phyloP scores from a whole-genome alignment of 2,888 invertebrate species.

The Cryptocheilus praepositus region DNA sequence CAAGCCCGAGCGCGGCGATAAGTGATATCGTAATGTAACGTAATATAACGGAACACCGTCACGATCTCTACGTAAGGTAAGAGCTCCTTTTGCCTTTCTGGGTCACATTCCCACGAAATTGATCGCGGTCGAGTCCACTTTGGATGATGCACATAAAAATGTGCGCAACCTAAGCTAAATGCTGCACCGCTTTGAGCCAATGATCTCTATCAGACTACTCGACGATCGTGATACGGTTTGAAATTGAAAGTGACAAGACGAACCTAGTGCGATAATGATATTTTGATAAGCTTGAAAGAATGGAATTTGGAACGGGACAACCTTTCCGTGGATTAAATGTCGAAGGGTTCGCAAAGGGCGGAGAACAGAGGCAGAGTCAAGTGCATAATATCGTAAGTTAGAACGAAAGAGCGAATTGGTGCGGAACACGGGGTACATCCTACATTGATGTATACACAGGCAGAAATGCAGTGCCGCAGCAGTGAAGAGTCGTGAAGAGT shows the following conservation, averaged over 20 bases:
- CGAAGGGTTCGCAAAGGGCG: slow-evolving; percentile 3
- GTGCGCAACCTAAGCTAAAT: too few relatives aligned
- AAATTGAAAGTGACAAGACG: too few relatives aligned
- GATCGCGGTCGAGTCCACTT: slow-evolving; percentile 4
- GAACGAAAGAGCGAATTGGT: slow-evolving; percentile 36
- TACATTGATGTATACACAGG: neutral
- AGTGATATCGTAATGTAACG: slow-evolving; percentile 26
- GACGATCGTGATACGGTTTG: too few relatives aligned
- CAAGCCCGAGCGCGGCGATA: slow-evolving; percentile 29
- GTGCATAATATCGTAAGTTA: slow-evolving; percentile 38
- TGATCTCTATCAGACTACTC: too few relatives aligned
- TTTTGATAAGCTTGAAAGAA: neutral
- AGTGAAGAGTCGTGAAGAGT: too few relatives aligned
- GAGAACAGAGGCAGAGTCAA: slow-evolving; percentile 26
- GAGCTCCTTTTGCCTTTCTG: slow-evolving; percentile 3
- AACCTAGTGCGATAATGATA: slow-evolving; percentile 1
- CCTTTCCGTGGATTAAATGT: slow-evolving; percentile 35
- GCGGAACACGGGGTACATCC: slow-evolving; percentile 13
- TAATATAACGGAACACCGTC: slow-evolving; percentile 26
- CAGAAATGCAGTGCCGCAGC: neutral
- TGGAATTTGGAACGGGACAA: neutral
- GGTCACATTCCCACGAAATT: slow-evolving; percentile 22
- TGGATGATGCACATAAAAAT: too few relatives aligned
- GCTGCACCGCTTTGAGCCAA: too few relatives aligned
- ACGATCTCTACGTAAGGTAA: neutral